A percentile compares a stretch with the other conserved stretches of the same genome.
These are phyloP conservation scores for Drosophila setosimentum DNA, from an alignment of 2,888 invertebrate genomes.

Conservation along the genomic window DNA sequence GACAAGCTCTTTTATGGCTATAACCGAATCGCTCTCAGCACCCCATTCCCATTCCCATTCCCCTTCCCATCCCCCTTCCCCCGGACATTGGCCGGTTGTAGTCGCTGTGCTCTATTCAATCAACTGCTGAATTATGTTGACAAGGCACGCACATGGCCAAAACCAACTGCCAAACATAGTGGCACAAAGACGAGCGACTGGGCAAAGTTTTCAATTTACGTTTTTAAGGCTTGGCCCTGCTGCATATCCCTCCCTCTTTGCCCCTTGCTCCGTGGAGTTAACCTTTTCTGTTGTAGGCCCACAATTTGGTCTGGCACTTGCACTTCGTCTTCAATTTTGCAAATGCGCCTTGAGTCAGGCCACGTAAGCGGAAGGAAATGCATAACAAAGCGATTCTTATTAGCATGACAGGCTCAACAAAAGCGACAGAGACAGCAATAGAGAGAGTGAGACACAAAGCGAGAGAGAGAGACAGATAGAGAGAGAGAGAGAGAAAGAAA, in stretches of 20 bases:
- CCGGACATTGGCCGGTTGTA: background rate
- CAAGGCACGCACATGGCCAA: slow-evolving; percentile 70
- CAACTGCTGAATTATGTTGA: slow-evolving; percentile 77
- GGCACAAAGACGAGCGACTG: slow-evolving; percentile 12
- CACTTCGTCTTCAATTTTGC: slow-evolving; percentile 75
- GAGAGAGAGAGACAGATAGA: background rate
- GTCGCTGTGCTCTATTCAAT: slow-evolving; percentile 55
- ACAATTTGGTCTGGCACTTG: slow-evolving; percentile 57
- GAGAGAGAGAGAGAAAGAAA: background rate
- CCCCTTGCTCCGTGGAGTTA: background rate
- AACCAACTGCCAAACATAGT: slow-evolving; percentile 48
- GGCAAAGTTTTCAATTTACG: slow-evolving; percentile 76
- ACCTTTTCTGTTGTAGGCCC: slow-evolving; percentile 1
- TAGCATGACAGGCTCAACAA: slow-evolving; percentile 51
- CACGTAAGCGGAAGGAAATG: slow-evolving; percentile 77
- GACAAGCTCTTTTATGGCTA: slow-evolving; percentile 45
- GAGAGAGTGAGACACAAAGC: background rate
- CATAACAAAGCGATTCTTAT: slow-evolving; percentile 77
- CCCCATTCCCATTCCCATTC: background rate
- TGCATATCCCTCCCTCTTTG: no score
- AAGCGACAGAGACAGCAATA: background rate
- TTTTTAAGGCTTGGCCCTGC: slow-evolving; percentile 57
- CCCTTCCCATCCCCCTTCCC: background rate
- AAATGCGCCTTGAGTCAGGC: slow-evolving; percentile 72
- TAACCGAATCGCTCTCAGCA: background rate